These are phyloP conservation scores for Luscinia luscinia DNA, from an alignment of 2,797 vertebrate genomes.

Conservation along the genomic window DNA sequence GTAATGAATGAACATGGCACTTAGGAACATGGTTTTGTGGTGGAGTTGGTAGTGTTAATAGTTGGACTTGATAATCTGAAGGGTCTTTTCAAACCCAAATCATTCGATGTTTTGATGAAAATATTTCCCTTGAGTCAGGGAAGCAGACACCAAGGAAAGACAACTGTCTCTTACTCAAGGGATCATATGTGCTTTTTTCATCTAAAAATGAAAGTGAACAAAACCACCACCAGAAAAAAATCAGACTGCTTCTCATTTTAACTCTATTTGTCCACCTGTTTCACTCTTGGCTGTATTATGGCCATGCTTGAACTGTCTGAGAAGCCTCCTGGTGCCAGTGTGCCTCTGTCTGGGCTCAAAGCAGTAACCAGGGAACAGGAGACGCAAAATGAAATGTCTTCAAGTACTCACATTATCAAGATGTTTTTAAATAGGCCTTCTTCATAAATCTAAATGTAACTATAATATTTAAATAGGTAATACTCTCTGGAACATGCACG, in stretches of 20 bases:
- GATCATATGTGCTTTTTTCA: background rate
- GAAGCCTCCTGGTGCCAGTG: background rate
- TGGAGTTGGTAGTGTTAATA: background rate
- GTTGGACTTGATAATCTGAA: accelerated
- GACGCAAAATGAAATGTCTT: background rate
- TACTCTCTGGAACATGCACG: background rate
- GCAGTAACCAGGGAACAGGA: background rate
- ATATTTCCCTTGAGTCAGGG: background rate
- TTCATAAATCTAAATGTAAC: background rate
- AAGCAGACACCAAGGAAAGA: background rate
- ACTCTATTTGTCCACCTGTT: background rate
- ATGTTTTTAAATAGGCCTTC: background rate
- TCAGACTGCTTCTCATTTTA: background rate
- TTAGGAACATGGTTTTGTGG: background rate
- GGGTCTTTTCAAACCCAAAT: background rate
- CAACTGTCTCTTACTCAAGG: background rate
- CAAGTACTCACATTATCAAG: background rate
- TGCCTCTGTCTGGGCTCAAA: background rate
- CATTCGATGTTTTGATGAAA: accelerated
- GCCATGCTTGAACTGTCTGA: background rate
- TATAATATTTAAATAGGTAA: background rate
- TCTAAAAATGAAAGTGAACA: background rate
- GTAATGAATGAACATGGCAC: accelerated
- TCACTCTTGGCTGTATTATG: background rate
- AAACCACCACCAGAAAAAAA: background rate